Evolutionary conservation across 2,113 vertebrate species (phyloP), one percentile per base, ranked within the genome.

Genomic region (Hippopotamus amphibius): DNA sequence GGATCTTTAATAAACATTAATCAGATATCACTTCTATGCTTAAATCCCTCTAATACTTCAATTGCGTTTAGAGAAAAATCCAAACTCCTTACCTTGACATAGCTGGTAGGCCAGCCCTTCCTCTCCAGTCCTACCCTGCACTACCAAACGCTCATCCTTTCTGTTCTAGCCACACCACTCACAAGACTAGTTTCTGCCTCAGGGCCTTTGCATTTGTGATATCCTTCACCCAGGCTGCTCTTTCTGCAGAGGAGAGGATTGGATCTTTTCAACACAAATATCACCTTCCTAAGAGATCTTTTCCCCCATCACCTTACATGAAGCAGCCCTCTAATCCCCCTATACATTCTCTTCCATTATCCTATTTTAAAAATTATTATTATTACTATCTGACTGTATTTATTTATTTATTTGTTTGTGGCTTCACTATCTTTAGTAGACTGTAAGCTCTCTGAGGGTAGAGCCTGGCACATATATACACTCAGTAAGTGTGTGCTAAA

Each of bases 1-100:
- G 66, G 2, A 84, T 83, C 72, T 92, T 95, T 43, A 72, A 65
- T 83, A 84, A 93, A 80, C 15, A 74, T 57, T 57, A 21, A 85
- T 87, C 41, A 87, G 55, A 43, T 57, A 83, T 26, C 43, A 86
- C 30, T 93, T 37, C 6, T 41, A 53, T 21, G 19, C 13, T 72
- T 83, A 61, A 82, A 74, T 59, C 21, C 26, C n/a, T 91, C 66
- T 15, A 63, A 30, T 69, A 55, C 9, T 71, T 96, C 37, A 53
- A 37, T 6, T 81, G 50, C 50, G 72, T 90, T 83, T 82, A 91
- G n/a, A 63, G 30, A n/a, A 80, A 86, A 96, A 72, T 33, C 61
- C n/a, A 87, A 83, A 63, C 26, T 76, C 19, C 43, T 66, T 48
- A 50, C 33, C 41, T 55, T 24, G 77, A 37, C 5, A 3, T 15